Base-by-base conservation (phyloP, 2,888 invertebrate genomes). In the Drosophila lutescens region DNA sequence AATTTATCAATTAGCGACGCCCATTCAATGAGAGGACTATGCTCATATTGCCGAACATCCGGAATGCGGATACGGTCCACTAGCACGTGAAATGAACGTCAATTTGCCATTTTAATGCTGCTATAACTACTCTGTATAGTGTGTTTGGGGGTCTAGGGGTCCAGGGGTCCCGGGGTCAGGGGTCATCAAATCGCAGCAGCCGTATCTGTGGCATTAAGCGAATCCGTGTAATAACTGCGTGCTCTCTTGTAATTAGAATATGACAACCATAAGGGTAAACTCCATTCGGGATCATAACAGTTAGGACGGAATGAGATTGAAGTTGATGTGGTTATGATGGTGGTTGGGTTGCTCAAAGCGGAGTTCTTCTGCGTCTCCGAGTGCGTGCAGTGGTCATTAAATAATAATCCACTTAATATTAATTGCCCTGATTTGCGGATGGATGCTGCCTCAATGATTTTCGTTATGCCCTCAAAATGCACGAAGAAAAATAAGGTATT, bases 381-480 rank as follows among this genome's bases (percentile, higher is more conserved):
- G 62, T 74, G 83, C 78, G 77, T 86, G 84, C 78, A 59, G 46
- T 77, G 89, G 86, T 84, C 89, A 90, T 90, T 88, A 90, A 90
- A 90, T 90, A 86, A 84, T 90, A 90, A 90, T 89, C 90, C 90
- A 90, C 90, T 90, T 90, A 89, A 89, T 90, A 90, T 90, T 90
- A 90, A 90, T 90, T 89, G 89, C 82, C 77, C 78, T 89, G 90
- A 89, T 90, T 90, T 89, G 70, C 43, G 62, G 70, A 59, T 55
- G 54, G 47, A 65, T 62, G 60, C 66, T 59, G 69, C 50, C 41
- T 38, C 63, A 63, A 55, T 58, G 59, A 30, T 30, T 36, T 32
- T 60, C 26, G 30, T 38, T 51, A n/a, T 41, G 43, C 15, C 32
- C 40, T 34, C 10, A 9, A 20, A 20, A 5, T 20, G 32, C 34